Conservation (phyloP, 2,888 invertebrate species). For the Diaphora mendica region DNA sequence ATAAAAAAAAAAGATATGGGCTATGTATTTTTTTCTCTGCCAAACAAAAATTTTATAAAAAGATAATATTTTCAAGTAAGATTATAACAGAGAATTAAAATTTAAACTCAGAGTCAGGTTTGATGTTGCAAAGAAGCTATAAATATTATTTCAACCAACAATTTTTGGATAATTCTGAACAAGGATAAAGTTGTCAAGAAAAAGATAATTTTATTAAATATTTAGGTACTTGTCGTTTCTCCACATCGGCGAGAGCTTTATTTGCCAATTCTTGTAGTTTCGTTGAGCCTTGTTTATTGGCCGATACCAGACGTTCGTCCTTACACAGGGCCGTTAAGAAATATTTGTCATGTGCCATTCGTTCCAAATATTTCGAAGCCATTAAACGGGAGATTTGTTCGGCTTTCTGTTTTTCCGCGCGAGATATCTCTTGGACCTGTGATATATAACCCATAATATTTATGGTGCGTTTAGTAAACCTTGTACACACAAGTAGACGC, state of each 20-base stretch:
- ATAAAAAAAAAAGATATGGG: too few species aligned
- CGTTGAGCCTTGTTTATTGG: slow-evolving; percentile 75
- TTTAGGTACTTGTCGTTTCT: slow-evolving; percentile 72
- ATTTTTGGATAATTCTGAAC: not conserved
- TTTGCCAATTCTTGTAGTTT: slow-evolving; percentile 72
- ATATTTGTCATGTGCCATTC: slow-evolving; percentile 83
- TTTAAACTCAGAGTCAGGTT: not conserved
- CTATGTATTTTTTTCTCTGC: too few species aligned
- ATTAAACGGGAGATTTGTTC: slow-evolving; percentile 77
- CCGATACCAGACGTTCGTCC: slow-evolving; percentile 76
- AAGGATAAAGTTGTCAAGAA: slow-evolving; percentile 16
- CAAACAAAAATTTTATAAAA: too few species aligned
- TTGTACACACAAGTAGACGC: not conserved
- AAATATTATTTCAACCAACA: not conserved
- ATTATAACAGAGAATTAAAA: not conserved
- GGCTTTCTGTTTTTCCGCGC: slow-evolving; percentile 73
- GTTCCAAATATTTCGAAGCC: slow-evolving; percentile 81
- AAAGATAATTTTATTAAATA: slow-evolving; percentile 12
- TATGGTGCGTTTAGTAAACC: slow-evolving; percentile 30
- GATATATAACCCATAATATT: slow-evolving; percentile 44
- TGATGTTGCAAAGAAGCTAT: not conserved
- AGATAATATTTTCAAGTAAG: not conserved
- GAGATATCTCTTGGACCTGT: slow-evolving; percentile 77
- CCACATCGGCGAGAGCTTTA: slow-evolving; percentile 73
- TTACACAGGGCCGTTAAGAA: slow-evolving; percentile 75